Evolutionary conservation across 2,797 vertebrate genomes (phyloP).

Genomic region (Crocidura indochinensis): DNA sequence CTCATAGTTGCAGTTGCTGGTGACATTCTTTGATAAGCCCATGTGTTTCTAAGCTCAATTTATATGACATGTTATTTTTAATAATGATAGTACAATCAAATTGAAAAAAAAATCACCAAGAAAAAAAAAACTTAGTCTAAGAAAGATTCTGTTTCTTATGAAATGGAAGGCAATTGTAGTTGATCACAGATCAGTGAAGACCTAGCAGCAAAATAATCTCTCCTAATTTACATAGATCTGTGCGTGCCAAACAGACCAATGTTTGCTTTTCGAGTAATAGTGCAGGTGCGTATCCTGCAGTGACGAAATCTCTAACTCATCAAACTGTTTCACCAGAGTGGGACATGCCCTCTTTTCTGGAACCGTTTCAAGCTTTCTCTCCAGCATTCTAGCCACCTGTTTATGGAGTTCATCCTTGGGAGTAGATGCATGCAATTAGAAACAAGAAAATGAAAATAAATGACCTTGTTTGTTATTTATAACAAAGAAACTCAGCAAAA

Average conservation of each 20-base stretch:
- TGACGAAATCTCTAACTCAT: constrained; percentile 90
- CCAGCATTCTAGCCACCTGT: constrained; percentile 92
- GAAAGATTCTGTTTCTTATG: constrained; percentile 69
- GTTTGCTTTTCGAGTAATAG: constrained; percentile 87
- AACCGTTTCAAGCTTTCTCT: constrained; percentile 86
- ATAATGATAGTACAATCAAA: constrained; percentile 48
- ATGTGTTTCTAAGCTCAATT: constrained; percentile 76
- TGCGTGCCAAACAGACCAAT: constrained; percentile 84
- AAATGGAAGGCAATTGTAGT: constrained; percentile 82
- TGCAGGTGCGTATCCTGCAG: constrained; percentile 89
- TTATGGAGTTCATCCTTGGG: constrained; percentile 91
- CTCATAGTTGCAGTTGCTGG: constrained; percentile 78
- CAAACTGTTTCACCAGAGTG: constrained; percentile 86
- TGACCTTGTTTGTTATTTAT: constrained; percentile 92
- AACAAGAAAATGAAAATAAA: constrained; percentile 93
- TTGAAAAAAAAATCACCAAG: constrained; percentile 27
- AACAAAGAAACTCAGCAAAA: constrained; percentile 92
- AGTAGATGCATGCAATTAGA: constrained; percentile 91
- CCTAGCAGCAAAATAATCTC: constrained; percentile 86
- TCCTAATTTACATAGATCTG: constrained; percentile 88
- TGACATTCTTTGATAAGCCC: constrained; percentile 82
- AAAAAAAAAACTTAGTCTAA: constrained; percentile 41
- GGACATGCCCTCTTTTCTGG: constrained; percentile 89
- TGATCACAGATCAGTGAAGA: constrained; percentile 86
- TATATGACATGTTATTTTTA: constrained; percentile 60